A percentile compares a stretch with the other conserved stretches of the same genome.
phyloP scores from a whole-genome alignment of 1,140 invertebrate species.

The Danaus melanippus region DNA sequence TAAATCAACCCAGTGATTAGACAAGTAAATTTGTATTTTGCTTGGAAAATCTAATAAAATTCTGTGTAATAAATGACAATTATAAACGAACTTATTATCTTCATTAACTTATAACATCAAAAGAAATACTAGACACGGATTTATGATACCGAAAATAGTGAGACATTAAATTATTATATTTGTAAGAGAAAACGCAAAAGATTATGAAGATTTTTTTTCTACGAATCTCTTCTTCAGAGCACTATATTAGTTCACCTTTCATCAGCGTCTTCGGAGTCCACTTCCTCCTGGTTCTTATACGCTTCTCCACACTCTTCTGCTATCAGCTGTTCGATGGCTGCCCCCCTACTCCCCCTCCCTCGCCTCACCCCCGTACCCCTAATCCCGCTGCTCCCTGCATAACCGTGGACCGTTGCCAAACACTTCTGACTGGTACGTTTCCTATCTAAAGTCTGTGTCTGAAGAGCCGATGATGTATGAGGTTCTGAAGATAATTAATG shows the following conservation, averaged over 20 bases:
- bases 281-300: conserved; percentile 51
- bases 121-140: too few species aligned
- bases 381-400: conserved; percentile 31
- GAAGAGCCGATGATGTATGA: conserved; percentile 50
- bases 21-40: too few species aligned
- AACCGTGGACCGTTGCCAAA: conserved; percentile 53
- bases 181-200: too few species aligned
- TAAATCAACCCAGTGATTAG: too few species aligned
- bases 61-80: too few species aligned
- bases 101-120: too few species aligned
- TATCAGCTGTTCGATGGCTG: conserved; percentile 57
- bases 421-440: conserved; percentile 41
- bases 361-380: conserved; percentile 41
- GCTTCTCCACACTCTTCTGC: conserved; percentile 61
- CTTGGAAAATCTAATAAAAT: too few species aligned
- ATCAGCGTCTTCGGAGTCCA: conserved; percentile 61
- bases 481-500: conserved; percentile 38
- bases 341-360: conserved; percentile 49
- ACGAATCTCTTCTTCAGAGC: not conserved
- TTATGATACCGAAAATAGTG: too few species aligned
- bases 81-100: too few species aligned
- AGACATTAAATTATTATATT: too few species aligned
- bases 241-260: conserved; percentile 42
- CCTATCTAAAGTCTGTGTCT: conserved; percentile 61
- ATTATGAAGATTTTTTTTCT: too few species aligned